These are phyloP conservation scores for Onychorhynchus coronatus DNA, from an alignment of 2,113 vertebrate genomes.

Conservation along the genomic window DNA sequence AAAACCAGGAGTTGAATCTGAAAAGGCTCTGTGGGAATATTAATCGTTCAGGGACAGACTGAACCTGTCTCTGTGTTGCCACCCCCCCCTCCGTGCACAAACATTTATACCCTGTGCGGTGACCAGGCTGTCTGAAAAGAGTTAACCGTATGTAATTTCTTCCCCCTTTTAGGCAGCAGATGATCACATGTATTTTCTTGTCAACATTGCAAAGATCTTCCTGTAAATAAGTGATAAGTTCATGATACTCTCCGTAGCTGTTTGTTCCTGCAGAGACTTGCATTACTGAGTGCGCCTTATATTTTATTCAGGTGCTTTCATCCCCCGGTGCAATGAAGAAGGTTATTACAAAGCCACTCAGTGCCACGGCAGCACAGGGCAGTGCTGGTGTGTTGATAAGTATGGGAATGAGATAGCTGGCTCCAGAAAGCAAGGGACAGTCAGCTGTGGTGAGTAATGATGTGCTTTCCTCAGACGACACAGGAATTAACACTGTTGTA, in stretches of 20 bases:
- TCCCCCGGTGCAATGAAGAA: constrained; percentile 91
- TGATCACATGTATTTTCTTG: background rate
- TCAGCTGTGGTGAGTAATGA: constrained; percentile 86
- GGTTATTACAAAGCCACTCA: constrained; percentile 95
- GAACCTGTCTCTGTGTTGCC: background rate
- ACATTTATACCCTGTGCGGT: background rate
- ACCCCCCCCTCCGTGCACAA: background rate
- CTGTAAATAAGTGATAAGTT: background rate
- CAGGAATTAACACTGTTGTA: background rate
- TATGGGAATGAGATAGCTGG: constrained; percentile 95
- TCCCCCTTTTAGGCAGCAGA: background rate
- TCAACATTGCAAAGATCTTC: background rate
- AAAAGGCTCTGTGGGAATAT: background rate
- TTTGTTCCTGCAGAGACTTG: background rate
- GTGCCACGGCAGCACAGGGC: constrained; percentile 90
- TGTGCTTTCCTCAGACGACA: background rate
- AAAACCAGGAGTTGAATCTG: background rate
- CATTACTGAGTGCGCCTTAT: background rate
- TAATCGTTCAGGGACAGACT: background rate
- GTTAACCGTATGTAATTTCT: background rate
- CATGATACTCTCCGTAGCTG: background rate
- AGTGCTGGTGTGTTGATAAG: constrained; percentile 98
- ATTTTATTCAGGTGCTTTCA: constrained; percentile 80
- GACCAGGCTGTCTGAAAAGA: background rate
- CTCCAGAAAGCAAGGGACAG: constrained; percentile 90